Percentiles rank a stretch among this genome's conserved stretches.
These are phyloP conservation scores for Lamellibrachia columna DNA, from an alignment of 2,888 invertebrate genomes.

Conservation along the genomic window DNA sequence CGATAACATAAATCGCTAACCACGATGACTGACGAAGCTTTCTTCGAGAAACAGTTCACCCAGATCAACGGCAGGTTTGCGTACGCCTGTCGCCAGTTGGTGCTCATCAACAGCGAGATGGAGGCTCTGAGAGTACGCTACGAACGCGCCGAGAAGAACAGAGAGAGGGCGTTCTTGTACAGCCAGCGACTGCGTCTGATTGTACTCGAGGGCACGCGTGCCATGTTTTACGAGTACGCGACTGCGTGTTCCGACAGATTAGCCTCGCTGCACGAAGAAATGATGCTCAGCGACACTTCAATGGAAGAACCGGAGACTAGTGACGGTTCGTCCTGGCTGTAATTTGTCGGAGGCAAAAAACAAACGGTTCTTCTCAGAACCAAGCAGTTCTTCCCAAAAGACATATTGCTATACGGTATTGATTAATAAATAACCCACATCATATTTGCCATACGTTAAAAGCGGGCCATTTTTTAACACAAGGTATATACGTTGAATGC, in stretches of 20 bases:
- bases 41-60: not conserved
- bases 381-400: not conserved
- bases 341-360: not conserved
- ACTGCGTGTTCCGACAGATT: not conserved
- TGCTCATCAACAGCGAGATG: constrained; percentile 7
- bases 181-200: not conserved
- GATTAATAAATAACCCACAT: too few species aligned
- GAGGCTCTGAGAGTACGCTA: not conserved
- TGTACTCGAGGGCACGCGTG: not conserved
- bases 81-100: not conserved
- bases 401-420: not conserved
- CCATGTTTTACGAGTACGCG: not conserved
- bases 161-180: not conserved
- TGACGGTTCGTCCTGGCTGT: not conserved
- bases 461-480: too few species aligned
- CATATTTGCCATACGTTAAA: too few species aligned
- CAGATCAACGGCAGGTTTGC: not conserved
- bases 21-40: not conserved
- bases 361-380: not conserved
- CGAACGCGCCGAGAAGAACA: constrained; percentile 1
- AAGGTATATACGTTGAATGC: too few species aligned
- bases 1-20: not conserved
- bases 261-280: not conserved
- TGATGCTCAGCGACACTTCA: not conserved
- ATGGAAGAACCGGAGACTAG: not conserved